Conservation (phyloP, 2,113 vertebrate genomes). For the Callionymus lyra region DNA sequence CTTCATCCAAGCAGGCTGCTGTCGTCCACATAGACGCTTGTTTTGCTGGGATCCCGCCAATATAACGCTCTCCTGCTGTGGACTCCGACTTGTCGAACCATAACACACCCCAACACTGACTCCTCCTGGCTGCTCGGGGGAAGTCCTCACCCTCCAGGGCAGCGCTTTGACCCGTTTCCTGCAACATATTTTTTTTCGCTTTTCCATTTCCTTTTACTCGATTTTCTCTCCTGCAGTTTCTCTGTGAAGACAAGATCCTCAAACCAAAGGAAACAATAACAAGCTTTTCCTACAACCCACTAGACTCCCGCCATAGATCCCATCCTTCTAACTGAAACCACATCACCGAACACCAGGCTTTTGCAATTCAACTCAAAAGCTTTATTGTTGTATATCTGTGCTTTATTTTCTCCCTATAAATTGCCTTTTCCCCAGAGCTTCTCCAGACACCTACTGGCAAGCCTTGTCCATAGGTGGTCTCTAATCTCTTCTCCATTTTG, state of each 20-base stretch:
- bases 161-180: slow-evolving; percentile 29
- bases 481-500: slow-evolving; percentile 47
- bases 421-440: slow-evolving; percentile 21
- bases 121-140: slow-evolving; percentile 26
- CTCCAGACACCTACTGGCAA: slow-evolving; percentile 52
- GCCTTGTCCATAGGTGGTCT: slow-evolving; percentile 58
- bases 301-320: slow-evolving; percentile 8
- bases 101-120: not conserved
- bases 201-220: slow-evolving; percentile 37
- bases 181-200: slow-evolving; percentile 8
- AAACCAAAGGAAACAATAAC: slow-evolving; percentile 28
- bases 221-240: slow-evolving; percentile 47
- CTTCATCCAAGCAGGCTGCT: slow-evolving; percentile 9
- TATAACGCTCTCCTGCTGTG: slow-evolving; percentile 18
- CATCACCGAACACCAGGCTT: no score
- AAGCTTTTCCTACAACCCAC: slow-evolving; percentile 23
- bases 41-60: slow-evolving; percentile 4
- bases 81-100: slow-evolving; percentile 20
- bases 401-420: slow-evolving; percentile 30
- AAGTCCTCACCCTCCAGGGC: slow-evolving; percentile 23
- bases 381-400: not conserved
- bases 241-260: slow-evolving; percentile 46
- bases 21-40: not conserved
- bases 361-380: no score
- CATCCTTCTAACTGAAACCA: slow-evolving; percentile 2